phyloP scores from a whole-genome alignment of 1,140 invertebrate species.

The Monomorium pharaonis region DNA sequence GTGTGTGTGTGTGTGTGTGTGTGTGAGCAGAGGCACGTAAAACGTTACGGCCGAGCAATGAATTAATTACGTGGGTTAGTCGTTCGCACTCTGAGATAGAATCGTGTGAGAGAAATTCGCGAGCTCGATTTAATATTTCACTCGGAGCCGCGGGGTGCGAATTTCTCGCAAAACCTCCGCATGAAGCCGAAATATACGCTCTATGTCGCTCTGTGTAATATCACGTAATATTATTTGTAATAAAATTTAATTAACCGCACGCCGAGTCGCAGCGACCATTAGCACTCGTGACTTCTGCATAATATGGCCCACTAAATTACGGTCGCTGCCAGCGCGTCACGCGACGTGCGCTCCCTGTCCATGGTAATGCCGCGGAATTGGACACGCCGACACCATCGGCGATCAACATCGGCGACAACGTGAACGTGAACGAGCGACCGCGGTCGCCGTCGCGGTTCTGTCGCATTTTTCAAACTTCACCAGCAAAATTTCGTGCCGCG shows the following conservation, averaged over 20 bases:
- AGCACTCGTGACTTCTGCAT: constrained; percentile 51
- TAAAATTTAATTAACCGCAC: constrained; percentile 74
- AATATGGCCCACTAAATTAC: constrained; percentile 68
- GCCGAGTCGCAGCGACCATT: constrained; percentile 58
- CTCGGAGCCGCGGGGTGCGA: not conserved
- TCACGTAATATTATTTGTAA: constrained; percentile 70
- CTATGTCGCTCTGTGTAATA: constrained; percentile 43
- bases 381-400: constrained; percentile 46
- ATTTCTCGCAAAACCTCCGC: constrained; percentile 30
- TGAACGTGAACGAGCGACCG: constrained; percentile 39
- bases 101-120: constrained; percentile 26
- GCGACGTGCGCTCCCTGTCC: constrained; percentile 42
- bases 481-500: constrained; percentile 34
- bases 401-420: constrained; percentile 39
- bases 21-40: constrained; percentile 11
- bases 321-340: constrained; percentile 30
- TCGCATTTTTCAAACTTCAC: constrained; percentile 54
- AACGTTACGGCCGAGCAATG: constrained; percentile 25
- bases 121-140: constrained; percentile 65
- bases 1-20: not conserved
- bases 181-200: constrained; percentile 29
- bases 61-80: constrained; percentile 60
- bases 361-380: constrained; percentile 61
- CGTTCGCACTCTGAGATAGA: constrained; percentile 33
- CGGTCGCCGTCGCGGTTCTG: constrained; percentile 10